Conservation (phyloP, 2,888 invertebrate species). For the Clusia tigrina region DNA sequence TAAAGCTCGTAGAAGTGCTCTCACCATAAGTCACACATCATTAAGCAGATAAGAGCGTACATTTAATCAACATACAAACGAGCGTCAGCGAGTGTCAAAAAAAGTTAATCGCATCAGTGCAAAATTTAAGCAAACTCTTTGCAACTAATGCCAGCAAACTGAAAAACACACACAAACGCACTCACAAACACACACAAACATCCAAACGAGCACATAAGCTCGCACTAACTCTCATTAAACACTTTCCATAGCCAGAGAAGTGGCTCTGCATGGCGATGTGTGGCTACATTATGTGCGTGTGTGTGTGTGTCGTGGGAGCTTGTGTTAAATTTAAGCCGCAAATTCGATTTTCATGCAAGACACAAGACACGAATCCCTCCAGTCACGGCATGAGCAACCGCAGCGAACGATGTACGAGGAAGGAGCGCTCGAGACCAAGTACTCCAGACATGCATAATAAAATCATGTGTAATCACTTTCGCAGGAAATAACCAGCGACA, state of each 20-base stretch:
- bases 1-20: not conserved
- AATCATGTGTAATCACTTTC: slow-evolving; percentile 1
- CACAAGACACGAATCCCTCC: not conserved
- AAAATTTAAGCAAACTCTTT: not conserved
- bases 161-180: too few species aligned
- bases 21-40: not conserved
- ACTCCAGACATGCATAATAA: not conserved
- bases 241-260: not conserved
- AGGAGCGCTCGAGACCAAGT: not conserved
- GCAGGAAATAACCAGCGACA: slow-evolving; percentile 28
- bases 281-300: not conserved
- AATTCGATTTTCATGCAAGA: not conserved
- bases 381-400: not conserved
- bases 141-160: not conserved
- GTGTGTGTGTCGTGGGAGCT: not conserved
- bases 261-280: not conserved
- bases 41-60: not conserved
- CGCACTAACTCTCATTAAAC: not conserved
- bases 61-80: not conserved
- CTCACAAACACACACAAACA: too few species aligned
- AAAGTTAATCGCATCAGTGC: not conserved
- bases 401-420: not conserved
- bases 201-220: too few species aligned
- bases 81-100: not conserved
- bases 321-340: not conserved